Percentiles rank a stretch among this genome's conserved stretches.
These are phyloP conservation scores for Brachypterus glaber DNA, from an alignment of 2,888 invertebrate species.

Conservation along the genomic window DNA sequence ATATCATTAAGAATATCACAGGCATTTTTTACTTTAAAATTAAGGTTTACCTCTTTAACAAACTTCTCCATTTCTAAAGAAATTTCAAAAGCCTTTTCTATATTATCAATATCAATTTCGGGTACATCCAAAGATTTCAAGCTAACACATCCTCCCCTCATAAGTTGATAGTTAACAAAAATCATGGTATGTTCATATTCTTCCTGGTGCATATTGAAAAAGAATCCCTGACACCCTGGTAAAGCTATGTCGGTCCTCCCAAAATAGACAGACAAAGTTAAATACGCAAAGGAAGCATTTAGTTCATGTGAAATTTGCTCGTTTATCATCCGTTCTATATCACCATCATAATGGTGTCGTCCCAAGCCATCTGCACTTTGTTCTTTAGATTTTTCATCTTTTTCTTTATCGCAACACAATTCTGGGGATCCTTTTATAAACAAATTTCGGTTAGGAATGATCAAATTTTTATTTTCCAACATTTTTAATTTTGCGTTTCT, in stretches of 20 bases:
- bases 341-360: constrained; percentile 36
- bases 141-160: constrained; percentile 41
- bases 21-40: neutral
- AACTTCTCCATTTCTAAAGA: constrained; percentile 34
- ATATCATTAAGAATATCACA: neutral
- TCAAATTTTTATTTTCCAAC: too few relatives aligned
- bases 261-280: constrained; percentile 50
- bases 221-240: constrained; percentile 40
- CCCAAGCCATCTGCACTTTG: too few relatives aligned
- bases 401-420: too few relatives aligned
- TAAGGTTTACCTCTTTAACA: constrained; percentile 31
- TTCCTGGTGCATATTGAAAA: constrained; percentile 43
- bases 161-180: constrained; percentile 41
- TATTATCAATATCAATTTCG: constrained; percentile 28
- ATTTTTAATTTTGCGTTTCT: too few relatives aligned
- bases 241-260: constrained; percentile 42
- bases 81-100: constrained; percentile 38
- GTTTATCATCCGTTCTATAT: constrained; percentile 45
- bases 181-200: constrained; percentile 42
- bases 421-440: too few relatives aligned
- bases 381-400: too few relatives aligned
- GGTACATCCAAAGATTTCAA: constrained; percentile 32
- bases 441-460: too few relatives aligned
- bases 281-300: constrained; percentile 50
- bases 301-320: constrained; percentile 50